Evolutionary conservation across 2,797 vertebrate genomes (phyloP), one percentile per base, ranked within the genome.

Genomic region (Zenarchopterus dispar): DNA sequence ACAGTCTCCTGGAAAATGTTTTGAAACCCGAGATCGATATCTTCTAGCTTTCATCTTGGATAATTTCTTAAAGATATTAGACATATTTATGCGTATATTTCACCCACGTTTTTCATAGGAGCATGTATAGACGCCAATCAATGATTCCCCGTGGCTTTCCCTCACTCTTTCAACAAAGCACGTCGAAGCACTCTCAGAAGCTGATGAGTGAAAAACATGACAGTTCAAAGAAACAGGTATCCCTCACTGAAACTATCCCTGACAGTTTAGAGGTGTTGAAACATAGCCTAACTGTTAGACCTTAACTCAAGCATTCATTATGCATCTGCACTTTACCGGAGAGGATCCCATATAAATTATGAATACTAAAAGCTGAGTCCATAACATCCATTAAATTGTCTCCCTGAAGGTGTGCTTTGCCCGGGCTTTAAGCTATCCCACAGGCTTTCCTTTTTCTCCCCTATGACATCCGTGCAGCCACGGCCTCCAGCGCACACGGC

Each of bases 301-400:
- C 88, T 90, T 92, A 90, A 91, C 90, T 89, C 83, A 59, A 42
- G 54, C 89, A 93, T 94, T 89, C 81, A 94, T 94, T 92, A 93
- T 93, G 91, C 75, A 93, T 91, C 85, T 88, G 88, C 91, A 90
- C 92, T 94, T 92, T 90, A 81, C 91, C 71, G 86, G 74, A 93
- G 87, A 91, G 91, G 88, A 90, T 88, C 69, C 81, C 63, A 56
- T 88, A 92, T 94, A 84, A 94, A 94, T 93, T 91, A 94, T 94
- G 88, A 91, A 94, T 93, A 93, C 90, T 93, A 92, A 93, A 93
- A 93, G 92, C 93, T 86, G 89, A 91, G 89, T 88, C 92, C 89
- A 89, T 90, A 91, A 90, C 89, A 81, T 91, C 90, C 91, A 92
- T 92, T 93, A 92, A 89, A 92, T 86, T 75, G 76, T 82, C 81